These are phyloP conservation scores for Rafetus swinhoei DNA, from an alignment of 2,113 vertebrate species.

Conservation along the genomic window DNA sequence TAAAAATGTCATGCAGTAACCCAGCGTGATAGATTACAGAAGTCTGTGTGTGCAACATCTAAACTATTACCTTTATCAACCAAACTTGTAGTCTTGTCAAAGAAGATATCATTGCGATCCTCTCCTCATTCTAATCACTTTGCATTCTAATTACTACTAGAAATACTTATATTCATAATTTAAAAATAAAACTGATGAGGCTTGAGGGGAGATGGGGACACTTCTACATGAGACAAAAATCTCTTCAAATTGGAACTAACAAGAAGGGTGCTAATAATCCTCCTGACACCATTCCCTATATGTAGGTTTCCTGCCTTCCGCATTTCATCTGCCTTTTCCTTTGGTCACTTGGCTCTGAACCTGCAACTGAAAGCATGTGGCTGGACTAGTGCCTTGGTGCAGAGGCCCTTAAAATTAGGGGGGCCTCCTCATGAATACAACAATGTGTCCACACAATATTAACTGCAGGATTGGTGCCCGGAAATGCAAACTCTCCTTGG, in stretches of 20 bases:
- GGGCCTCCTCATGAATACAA: background rate
- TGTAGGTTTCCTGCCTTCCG: background rate
- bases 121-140: background rate
- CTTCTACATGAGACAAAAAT: background rate
- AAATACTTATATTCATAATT: background rate
- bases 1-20: background rate
- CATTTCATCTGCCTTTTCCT: background rate
- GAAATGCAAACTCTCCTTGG: background rate
- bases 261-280: background rate
- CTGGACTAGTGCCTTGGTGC: background rate
- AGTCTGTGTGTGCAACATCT: background rate
- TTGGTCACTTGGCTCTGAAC: background rate
- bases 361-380: background rate
- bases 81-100: background rate
- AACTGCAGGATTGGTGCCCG: background rate
- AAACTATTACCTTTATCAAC: background rate
- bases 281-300: background rate
- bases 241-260: background rate
- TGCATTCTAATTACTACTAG: too few relatives aligned
- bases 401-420: background rate
- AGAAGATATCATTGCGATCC: background rate
- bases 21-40: background rate
- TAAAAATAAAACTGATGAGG: background rate
- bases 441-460: background rate
- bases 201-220: background rate